Evolutionary conservation across 2,888 invertebrate species (phyloP).

Genomic region (Digitonthophagus gazella): DNA sequence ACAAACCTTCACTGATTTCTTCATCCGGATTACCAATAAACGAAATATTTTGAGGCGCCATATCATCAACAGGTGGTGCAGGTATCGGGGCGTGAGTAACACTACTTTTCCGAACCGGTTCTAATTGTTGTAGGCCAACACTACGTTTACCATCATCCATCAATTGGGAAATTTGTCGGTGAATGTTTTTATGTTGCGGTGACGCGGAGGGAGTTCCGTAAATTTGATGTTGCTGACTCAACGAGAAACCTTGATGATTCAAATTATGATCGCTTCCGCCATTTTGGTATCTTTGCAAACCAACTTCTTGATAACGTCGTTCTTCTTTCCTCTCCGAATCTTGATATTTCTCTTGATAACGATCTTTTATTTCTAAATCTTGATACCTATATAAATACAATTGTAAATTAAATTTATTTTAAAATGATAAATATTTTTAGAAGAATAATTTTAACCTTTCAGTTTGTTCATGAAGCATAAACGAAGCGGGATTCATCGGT

Average conservation of each 20-base stretch:
- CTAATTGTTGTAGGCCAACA: slow-evolving; percentile 57
- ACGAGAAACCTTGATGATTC: slow-evolving; percentile 58
- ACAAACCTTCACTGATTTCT: slow-evolving; percentile 46
- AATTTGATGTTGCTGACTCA: slow-evolving; percentile 54
- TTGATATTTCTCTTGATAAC: slow-evolving; percentile 40
- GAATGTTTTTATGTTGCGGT: slow-evolving; percentile 63
- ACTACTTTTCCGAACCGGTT: slow-evolving; percentile 46
- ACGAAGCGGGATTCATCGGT: slow-evolving; percentile 54
- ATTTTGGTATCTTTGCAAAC: slow-evolving; percentile 59
- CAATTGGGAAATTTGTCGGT: slow-evolving; percentile 57
- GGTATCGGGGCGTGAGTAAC: slow-evolving; percentile 60
- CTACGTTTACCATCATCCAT: slow-evolving; percentile 46
- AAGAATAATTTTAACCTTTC: slow-evolving; percentile 36
- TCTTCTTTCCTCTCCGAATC: no score
- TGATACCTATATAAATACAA: no score
- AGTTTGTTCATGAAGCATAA: slow-evolving; percentile 64
- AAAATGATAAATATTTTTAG: no score
- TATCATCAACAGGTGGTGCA: slow-evolving; percentile 74
- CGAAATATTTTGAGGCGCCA: slow-evolving; percentile 92
- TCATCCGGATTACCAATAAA: slow-evolving; percentile 76
- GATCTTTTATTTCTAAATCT: neutral
- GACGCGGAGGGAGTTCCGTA: slow-evolving; percentile 59
- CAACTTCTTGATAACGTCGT: slow-evolving; percentile 35
- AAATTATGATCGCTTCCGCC: slow-evolving; percentile 60
- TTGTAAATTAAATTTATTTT: no score